Conservation (phyloP, 2,113 vertebrate species). For the Festucalex cinctus region DNA sequence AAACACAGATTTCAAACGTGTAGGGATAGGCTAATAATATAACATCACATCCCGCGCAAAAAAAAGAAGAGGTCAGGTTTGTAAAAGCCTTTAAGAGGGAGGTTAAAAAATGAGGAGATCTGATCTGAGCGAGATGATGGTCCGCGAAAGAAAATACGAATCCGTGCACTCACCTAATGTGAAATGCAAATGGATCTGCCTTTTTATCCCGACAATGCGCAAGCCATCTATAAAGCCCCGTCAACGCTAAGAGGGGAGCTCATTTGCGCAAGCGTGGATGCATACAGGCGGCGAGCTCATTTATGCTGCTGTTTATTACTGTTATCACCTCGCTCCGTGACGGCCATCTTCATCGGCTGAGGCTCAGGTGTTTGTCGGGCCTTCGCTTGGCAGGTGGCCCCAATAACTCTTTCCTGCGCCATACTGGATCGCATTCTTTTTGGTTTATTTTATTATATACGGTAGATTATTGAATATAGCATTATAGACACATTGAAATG, state of each 20-base stretch:
- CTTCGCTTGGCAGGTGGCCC: constrained; percentile 51
- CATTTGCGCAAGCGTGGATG: constrained; percentile 22
- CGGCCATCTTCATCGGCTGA: constrained; percentile 47
- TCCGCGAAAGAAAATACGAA: constrained; percentile 37
- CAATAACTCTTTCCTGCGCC: constrained; percentile 12
- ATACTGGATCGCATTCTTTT: constrained; percentile 6
- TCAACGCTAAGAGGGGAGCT: constrained; percentile 46
- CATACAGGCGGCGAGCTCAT: constrained; percentile 45
- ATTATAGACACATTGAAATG: too few species aligned
- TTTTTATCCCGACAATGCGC: constrained; percentile 50
- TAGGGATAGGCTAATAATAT: neutral
- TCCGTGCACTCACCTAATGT: constrained; percentile 38
- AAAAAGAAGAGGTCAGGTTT: constrained; percentile 1
- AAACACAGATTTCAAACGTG: neutral
- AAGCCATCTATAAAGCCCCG: constrained; percentile 48
- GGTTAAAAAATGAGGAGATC: constrained; percentile 1
- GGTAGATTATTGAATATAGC: too few species aligned
- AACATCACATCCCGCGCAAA: neutral
- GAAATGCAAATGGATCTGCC: constrained; percentile 51
- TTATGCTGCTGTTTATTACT: constrained; percentile 67
- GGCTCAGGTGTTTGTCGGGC: constrained; percentile 64
- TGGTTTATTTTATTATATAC: constrained; percentile 25
- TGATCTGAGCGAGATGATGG: constrained; percentile 10
- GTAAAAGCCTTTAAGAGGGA: constrained; percentile 17
- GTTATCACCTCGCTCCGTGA: constrained; percentile 58